A percentile compares a stretch with the other conserved stretches of the same genome.
Evolutionary conservation across 64 coral and sea anemone species (phyloP).

Genomic region (Montipora foliosa): DNA sequence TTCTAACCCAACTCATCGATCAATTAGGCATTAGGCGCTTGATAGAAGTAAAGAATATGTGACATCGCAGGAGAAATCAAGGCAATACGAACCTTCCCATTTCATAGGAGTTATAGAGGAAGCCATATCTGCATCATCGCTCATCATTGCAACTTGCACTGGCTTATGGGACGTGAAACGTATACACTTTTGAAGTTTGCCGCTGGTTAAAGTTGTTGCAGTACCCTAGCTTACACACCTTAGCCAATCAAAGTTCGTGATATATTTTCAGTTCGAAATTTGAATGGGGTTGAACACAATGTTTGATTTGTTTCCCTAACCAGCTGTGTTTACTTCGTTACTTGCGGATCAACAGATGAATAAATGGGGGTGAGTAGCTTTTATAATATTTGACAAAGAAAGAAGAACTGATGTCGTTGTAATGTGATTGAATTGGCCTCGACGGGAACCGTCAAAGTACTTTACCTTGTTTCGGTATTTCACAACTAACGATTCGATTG

Average conservation of each 20-base stretch:
- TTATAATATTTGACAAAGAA: neutral
- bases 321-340: slow-evolving; percentile 41
- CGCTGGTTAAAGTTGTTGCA: slow-evolving; percentile 30
- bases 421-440: neutral
- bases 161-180: slow-evolving; percentile 78
- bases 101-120: slow-evolving; percentile 76
- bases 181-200: slow-evolving; percentile 53
- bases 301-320: neutral
- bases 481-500: neutral
- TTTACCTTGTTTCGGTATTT: neutral
- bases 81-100: slow-evolving; percentile 37
- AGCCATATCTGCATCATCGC: slow-evolving; percentile 86
- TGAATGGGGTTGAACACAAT: slow-evolving; percentile 46
- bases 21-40: neutral
- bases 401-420: neutral
- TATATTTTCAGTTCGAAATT: slow-evolving; percentile 85
- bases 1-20: neutral
- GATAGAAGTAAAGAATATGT: neutral
- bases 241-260: slow-evolving; percentile 62
- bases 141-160: slow-evolving; percentile 60
- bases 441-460: neutral
- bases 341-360: neutral
- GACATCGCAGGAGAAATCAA: neutral
- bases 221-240: slow-evolving; percentile 7
- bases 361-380: slow-evolving; percentile 17